phyloP scores from a whole-genome alignment of 2,113 vertebrate species.

The Arizona elegans region DNA sequence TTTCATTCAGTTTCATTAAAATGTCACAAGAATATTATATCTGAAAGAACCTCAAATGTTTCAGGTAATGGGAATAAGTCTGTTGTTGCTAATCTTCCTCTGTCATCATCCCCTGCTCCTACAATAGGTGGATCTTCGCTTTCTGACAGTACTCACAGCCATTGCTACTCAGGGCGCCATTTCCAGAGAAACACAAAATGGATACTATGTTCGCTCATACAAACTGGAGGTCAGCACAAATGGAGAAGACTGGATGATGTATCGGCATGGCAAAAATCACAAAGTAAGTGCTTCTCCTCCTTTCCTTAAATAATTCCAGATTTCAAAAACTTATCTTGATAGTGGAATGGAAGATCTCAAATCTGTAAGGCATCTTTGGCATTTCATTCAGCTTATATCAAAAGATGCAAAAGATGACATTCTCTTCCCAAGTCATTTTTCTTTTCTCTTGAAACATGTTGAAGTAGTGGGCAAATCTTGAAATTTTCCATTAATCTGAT shows the following conservation, averaged over 20 bases:
- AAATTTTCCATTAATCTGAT: background rate
- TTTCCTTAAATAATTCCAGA: background rate
- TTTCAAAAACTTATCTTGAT: background rate
- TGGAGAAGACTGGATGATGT: slow-evolving; percentile 98
- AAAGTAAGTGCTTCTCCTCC: slow-evolving; percentile 75
- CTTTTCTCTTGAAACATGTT: slow-evolving; percentile 47
- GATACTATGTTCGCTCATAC: slow-evolving; percentile 92
- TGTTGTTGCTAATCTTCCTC: slow-evolving; percentile 1
- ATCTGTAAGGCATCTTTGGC: background rate
- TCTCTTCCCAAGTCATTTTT: slow-evolving; percentile 47
- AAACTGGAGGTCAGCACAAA: slow-evolving; percentile 98
- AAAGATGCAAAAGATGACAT: slow-evolving; percentile 1
- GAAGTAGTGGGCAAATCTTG: slow-evolving; percentile 29
- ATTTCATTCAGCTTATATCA: background rate
- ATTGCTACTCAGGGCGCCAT: slow-evolving; percentile 93
- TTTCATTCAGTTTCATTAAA: background rate
- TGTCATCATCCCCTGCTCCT: background rate
- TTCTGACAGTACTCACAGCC: slow-evolving; percentile 89
- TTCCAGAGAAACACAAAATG: slow-evolving; percentile 90
- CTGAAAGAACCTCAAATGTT: background rate
- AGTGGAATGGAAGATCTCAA: background rate
- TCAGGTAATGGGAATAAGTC: background rate
- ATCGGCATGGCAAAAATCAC: slow-evolving; percentile 94
- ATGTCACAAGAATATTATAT: background rate
- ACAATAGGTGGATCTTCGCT: slow-evolving; percentile 90